Base-by-base conservation (phyloP, 2,797 vertebrate species). In the Esox lucius region DNA sequence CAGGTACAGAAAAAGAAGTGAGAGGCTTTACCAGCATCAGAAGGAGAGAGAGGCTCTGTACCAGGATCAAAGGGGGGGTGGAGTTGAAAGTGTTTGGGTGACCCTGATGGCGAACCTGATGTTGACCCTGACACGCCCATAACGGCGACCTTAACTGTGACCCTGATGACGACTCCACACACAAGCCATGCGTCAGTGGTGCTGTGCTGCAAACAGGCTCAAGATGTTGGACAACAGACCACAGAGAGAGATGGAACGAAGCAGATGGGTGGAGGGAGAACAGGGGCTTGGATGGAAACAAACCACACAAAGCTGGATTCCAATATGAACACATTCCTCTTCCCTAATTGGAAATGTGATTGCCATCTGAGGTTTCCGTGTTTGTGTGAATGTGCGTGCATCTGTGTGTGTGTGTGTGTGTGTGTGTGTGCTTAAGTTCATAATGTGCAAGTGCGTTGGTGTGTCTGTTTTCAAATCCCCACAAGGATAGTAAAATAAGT, bases 141-240 rank as follows among this genome's bases (percentile, higher is more conserved):
- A n/a, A n/a, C n/a, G 42, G 11, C 1, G 42, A 46, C 42, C 42
- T 6, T 46, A 61, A 73, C 24, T 24, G 19, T 9, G 31, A 49
- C 33, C 33, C 11, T 26, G 15, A 75, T 15, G 66, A 42, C 62
- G 11, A 70, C 13, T 67, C 78, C 3, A 17, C 61, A 78, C n/a
- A 31, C 75, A 49, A 48, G 73, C 15, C 26, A 48, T 42, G 26
- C 78, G 78, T 82, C 81, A 70, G 75, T 78, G 82, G 83, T 88
- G 81, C 79, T 80, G 81, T 66, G 71, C 28, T 42, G 56, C 77
- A 88, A 88, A 88, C 84, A 90, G 88, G 87, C 79, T 85, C 83
- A 83, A 81, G 74, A 79, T 81, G 79, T 82, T 83, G 74, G 84
- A 71, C 74, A 69, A 24, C 65, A 83, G 69, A 83, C 39, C 71